phyloP scores from a whole-genome alignment of 2,888 invertebrate genomes.

The Serrognathus titanus region DNA sequence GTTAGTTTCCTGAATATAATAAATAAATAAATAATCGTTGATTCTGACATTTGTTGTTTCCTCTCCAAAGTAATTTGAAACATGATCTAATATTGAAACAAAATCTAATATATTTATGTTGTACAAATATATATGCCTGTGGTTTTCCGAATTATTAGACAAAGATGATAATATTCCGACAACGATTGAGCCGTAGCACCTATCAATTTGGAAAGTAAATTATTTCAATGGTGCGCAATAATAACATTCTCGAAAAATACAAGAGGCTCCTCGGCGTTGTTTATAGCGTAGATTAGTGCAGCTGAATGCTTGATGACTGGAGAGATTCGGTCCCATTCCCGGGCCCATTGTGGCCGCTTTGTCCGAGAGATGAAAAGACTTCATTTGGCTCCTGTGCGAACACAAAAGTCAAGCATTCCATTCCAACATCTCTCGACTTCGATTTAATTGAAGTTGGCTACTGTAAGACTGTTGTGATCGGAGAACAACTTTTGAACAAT shows the following conservation, averaged over 20 bases:
- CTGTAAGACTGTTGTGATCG: conserved; percentile 32
- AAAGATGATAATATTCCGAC: conserved; percentile 30
- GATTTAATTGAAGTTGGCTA: conserved; percentile 45
- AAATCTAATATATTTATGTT: too few relatives aligned
- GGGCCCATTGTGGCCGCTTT: conserved; percentile 36
- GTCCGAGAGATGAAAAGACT: conserved; percentile 42
- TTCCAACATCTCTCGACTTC: conserved; percentile 35
- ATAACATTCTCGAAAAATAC: conserved; percentile 34
- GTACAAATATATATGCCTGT: too few relatives aligned
- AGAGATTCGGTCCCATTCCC: conserved; percentile 31
- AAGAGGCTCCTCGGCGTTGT: conserved; percentile 33
- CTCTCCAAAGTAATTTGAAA: too few relatives aligned
- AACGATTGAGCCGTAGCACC: conserved; percentile 37
- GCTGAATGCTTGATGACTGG: conserved; percentile 44
- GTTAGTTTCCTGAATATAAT: too few relatives aligned
- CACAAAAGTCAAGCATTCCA: conserved; percentile 45
- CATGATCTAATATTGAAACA: too few relatives aligned
- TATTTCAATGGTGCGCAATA: conserved; percentile 34
- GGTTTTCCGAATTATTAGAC: neutral
- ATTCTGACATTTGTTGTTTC: too few relatives aligned
- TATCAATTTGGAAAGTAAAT: conserved; percentile 41
- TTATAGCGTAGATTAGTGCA: conserved; percentile 41
- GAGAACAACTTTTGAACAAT: conserved; percentile 25
- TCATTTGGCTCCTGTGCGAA: conserved; percentile 44
- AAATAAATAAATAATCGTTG: too few relatives aligned